A percentile compares a stretch with the other conserved stretches of the same genome.
Conservation (phyloP, 2,888 invertebrate species). For the Chirona hameri region DNA sequence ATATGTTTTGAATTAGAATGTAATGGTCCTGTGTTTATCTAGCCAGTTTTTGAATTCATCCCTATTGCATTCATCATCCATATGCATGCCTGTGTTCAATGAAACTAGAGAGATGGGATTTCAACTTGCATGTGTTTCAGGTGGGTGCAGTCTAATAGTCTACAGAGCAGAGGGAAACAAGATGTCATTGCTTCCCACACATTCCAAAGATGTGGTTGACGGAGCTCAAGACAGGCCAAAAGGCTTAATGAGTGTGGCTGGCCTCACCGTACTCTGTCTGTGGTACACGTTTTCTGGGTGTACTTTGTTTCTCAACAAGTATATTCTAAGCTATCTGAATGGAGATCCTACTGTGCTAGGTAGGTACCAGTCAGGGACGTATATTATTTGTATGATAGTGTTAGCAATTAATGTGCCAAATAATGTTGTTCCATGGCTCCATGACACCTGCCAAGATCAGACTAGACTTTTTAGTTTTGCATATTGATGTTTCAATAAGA, state of each 20-base stretch:
- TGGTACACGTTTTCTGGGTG: constrained; percentile 51
- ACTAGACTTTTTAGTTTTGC: no score
- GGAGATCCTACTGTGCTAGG: constrained; percentile 69
- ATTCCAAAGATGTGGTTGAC: background rate
- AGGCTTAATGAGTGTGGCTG: background rate
- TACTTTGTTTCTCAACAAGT: constrained; percentile 71
- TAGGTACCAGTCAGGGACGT: constrained; percentile 46
- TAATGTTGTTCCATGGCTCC: no score
- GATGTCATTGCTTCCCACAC: background rate
- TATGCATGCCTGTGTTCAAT: no score
- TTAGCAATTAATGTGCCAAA: no score
- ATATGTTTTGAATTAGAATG: no score
- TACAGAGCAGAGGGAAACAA: background rate
- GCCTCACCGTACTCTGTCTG: background rate
- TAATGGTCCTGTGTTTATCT: no score
- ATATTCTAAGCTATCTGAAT: constrained; percentile 65
- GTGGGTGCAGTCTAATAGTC: background rate
- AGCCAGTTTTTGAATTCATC: no score
- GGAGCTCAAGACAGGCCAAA: background rate
- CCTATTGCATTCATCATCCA: no score
- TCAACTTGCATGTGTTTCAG: no score
- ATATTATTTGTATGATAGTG: background rate
- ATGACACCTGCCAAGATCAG: no score
- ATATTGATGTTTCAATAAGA: no score
- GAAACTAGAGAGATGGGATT: no score